Conservation (phyloP, 2,888 invertebrate genomes). For the Hedya salicella region DNA sequence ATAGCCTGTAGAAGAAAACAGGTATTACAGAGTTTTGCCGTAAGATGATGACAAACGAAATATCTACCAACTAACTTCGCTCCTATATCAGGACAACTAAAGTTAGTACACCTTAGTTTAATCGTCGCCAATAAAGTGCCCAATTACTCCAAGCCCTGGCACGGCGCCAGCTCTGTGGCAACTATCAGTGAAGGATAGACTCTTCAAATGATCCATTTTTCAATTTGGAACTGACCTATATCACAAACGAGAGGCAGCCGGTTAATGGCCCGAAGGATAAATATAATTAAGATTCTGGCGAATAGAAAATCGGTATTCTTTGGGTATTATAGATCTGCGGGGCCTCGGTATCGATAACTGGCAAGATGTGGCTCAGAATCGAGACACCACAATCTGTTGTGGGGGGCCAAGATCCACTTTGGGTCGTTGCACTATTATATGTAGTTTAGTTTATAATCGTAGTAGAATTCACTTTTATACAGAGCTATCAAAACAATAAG, state of each 20-base stretch:
- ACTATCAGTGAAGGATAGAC: conserved; percentile 37
- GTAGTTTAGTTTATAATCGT: no score
- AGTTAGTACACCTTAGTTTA: conserved; percentile 28
- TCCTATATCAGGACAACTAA: conserved; percentile 1
- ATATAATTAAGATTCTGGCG: conserved; percentile 24
- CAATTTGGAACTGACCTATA: conserved; percentile 40
- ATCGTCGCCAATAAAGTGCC: conserved; percentile 27
- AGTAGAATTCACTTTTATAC: no score
- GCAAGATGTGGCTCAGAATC: no score
- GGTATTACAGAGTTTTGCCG: no score
- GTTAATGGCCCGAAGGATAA: conserved; percentile 38
- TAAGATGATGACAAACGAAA: no score
- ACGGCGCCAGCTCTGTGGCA: conserved; percentile 32
- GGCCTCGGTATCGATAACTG: neutral
- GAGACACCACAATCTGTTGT: no score
- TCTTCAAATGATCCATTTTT: conserved; percentile 32
- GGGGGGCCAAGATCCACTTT: no score
- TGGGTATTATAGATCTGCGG: neutral
- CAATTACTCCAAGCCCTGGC: conserved; percentile 41
- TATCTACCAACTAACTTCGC: no score
- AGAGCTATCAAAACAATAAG: no score
- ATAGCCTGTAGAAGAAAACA: no score
- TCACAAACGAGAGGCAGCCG: conserved; percentile 31
- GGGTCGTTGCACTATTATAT: no score
- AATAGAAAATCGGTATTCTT: conserved; percentile 2